Evolutionary conservation across 2,113 vertebrate species (phyloP).

Genomic region (Myotis yumanensis): DNA sequence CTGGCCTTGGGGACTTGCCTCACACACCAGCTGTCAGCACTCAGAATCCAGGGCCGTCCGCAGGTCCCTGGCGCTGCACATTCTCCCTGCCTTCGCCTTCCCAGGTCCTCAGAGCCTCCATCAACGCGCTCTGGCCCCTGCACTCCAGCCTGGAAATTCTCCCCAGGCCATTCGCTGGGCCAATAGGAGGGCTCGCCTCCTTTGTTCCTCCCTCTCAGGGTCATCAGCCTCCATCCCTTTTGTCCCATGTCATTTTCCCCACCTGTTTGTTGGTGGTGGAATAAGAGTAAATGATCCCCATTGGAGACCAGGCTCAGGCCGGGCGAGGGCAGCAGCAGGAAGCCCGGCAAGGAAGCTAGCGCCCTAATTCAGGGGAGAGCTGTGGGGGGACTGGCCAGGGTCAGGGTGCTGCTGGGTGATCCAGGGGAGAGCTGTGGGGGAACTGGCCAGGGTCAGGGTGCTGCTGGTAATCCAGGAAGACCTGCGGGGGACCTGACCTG

Average conservation of each 20-base stretch:
- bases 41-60: background rate
- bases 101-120: background rate
- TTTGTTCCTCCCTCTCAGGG: background rate
- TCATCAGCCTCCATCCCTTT: background rate
- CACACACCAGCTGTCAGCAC: background rate
- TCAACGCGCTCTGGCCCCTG: no score
- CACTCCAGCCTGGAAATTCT: background rate
- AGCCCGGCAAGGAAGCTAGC: background rate
- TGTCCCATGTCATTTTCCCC: no score
- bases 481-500: no score
- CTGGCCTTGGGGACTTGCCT: background rate
- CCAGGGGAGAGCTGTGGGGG: no score
- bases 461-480: no score
- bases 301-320: background rate
- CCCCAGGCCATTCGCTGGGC: background rate
- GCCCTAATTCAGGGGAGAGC: background rate
- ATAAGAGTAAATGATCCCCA: background rate
- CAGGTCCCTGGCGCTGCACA: no score
- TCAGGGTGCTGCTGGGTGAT: no score
- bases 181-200: background rate
- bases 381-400: background rate
- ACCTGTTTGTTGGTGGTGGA: background rate
- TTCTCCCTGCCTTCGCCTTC: background rate
- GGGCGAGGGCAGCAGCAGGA: background rate
- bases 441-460: no score